These are phyloP conservation scores for Brachionus paranguensis DNA, from an alignment of 1,140 invertebrate species.

Conservation along the genomic window DNA sequence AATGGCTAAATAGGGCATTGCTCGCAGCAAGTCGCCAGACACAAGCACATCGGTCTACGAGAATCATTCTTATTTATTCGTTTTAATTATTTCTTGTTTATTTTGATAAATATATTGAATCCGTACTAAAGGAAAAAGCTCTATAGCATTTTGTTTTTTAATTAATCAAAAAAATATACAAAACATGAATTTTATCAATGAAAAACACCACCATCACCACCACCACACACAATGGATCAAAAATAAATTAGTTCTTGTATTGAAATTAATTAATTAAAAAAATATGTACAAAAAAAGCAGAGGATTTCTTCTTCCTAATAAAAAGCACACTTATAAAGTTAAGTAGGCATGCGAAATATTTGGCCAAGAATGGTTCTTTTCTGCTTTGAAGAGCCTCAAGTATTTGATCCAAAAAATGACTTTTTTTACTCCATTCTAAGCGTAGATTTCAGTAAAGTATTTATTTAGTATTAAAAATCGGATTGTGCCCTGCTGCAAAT, in stretches of 20 bases:
- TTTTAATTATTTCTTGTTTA: background rate
- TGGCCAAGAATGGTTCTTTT: background rate
- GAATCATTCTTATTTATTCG: background rate
- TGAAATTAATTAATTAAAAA: constrained; percentile 4
- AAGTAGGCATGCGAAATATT: background rate
- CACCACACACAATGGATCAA: background rate
- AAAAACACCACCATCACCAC: background rate
- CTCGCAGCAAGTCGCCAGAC: background rate
- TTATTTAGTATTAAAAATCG: background rate
- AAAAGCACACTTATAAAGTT: background rate
- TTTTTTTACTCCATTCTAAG: background rate
- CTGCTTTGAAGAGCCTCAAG: background rate
- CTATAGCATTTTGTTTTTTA: background rate
- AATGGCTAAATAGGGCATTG: background rate
- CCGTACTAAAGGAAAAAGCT: background rate
- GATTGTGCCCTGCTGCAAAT: background rate
- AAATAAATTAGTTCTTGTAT: background rate
- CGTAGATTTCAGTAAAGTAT: background rate
- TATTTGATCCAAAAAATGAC: background rate
- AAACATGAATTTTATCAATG: background rate
- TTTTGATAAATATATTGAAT: background rate
- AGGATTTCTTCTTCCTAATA: background rate
- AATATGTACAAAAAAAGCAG: background rate
- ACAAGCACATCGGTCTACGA: background rate
- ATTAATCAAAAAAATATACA: constrained; percentile 3